Conservation (phyloP, 2,797 vertebrate species). For the Mus minutoides region DNA sequence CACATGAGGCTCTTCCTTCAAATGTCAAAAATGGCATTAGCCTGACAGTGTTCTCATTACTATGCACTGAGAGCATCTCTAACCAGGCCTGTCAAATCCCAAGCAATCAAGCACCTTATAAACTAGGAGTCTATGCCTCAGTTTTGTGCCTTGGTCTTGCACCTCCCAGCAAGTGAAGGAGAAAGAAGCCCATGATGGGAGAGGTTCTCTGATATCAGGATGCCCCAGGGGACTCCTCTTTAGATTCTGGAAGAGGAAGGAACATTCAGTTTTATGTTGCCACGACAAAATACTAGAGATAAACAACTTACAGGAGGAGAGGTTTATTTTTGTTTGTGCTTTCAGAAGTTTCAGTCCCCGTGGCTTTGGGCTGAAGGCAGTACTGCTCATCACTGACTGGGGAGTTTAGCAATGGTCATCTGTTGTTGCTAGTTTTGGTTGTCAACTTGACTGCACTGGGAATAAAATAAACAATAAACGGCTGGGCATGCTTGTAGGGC, state of each 20-base stretch:
- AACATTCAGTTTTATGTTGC: background rate
- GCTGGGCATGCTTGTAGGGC: background rate
- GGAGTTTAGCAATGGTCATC: too few species aligned
- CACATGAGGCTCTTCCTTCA: conserved; percentile 17
- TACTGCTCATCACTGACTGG: background rate
- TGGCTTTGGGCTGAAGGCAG: background rate
- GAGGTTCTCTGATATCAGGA: background rate
- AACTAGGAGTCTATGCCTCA: background rate
- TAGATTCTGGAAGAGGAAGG: background rate
- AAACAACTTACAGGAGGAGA: background rate
- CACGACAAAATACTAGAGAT: background rate
- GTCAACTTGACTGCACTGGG: background rate
- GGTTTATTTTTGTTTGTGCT: background rate
- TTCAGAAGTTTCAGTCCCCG: background rate
- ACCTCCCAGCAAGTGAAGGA: background rate
- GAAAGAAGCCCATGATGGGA: background rate
- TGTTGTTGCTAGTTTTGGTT: background rate
- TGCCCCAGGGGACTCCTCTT: background rate
- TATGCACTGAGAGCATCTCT: conserved; percentile 11
- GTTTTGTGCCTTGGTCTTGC: background rate
- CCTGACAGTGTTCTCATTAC: conserved; percentile 69
- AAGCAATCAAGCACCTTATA: background rate
- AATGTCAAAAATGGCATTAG: conserved; percentile 69
- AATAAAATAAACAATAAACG: background rate
- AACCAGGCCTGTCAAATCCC: conserved; percentile 52